Conservation (phyloP, 2,113 vertebrate genomes). For the Platycercus adscitus region DNA sequence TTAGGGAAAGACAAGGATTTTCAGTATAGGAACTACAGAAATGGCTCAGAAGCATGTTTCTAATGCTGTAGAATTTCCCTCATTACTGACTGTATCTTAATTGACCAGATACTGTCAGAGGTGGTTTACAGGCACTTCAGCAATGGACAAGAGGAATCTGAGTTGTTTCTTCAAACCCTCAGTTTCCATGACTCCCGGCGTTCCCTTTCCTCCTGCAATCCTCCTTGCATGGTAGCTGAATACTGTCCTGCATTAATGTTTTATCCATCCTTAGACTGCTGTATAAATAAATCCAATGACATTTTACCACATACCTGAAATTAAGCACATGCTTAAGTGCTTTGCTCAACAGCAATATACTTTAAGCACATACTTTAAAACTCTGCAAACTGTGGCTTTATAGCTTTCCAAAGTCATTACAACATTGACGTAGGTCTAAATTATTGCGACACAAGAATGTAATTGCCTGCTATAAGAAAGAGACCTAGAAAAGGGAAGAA, state of each 20-base stretch:
- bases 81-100: not conserved
- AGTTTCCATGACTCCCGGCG: not conserved
- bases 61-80: not conserved
- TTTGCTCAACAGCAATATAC: conserved; percentile 64
- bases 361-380: conserved; percentile 66
- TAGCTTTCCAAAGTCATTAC: conserved; percentile 50
- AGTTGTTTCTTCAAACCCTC: not conserved
- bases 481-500: not conserved
- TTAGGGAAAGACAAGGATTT: not conserved
- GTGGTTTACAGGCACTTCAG: not conserved
- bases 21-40: not conserved
- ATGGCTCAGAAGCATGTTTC: not conserved
- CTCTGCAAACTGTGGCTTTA: conserved; percentile 62
- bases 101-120: not conserved
- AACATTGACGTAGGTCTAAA: not conserved
- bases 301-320: conserved; percentile 41
- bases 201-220: not conserved
- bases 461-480: not conserved
- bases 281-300: conserved; percentile 38
- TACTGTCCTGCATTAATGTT: not conserved
- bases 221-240: not conserved
- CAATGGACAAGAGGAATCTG: not conserved
- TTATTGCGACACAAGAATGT: not conserved
- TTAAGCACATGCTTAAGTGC: conserved; percentile 57
- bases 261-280: not conserved